phyloP scores from a whole-genome alignment of 2,888 invertebrate species.

The Troglohyphantes excavatus region DNA sequence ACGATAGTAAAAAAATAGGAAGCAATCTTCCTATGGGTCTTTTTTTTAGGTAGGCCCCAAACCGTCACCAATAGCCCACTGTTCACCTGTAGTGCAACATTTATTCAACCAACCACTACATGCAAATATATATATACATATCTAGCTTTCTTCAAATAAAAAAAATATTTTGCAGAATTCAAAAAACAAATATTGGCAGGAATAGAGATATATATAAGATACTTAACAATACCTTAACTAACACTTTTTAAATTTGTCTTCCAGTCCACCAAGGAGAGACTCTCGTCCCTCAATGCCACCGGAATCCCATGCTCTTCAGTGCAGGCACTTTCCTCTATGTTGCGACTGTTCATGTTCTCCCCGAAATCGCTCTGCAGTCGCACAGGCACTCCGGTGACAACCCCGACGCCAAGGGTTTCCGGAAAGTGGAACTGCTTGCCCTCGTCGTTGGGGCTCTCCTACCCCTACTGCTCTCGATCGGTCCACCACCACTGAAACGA shows the following conservation, averaged over 20 bases:
- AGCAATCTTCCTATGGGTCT: too few relatives aligned
- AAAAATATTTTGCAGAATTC: too few relatives aligned
- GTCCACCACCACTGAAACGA: constrained; percentile 90
- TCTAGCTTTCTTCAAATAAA: too few relatives aligned
- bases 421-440: constrained; percentile 89
- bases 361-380: constrained; percentile 87
- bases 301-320: constrained; percentile 98
- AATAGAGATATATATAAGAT: too few relatives aligned
- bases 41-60: too few relatives aligned
- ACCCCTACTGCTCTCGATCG: constrained; percentile 94
- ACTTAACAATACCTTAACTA: too few relatives aligned
- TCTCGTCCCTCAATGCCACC: constrained; percentile 94
- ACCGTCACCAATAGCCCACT: too few relatives aligned
- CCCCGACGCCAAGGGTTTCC: constrained; percentile 85
- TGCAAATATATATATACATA: too few relatives aligned
- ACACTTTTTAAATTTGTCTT: neutral
- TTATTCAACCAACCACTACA: too few relatives aligned
- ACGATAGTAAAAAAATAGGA: too few relatives aligned
- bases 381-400: constrained; percentile 66
- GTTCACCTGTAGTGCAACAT: too few relatives aligned
- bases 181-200: too few relatives aligned
- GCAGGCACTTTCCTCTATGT: constrained; percentile 99
- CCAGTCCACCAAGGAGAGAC: constrained; percentile 94
- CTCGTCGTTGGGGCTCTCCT: constrained; percentile 93
- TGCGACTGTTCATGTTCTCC: constrained; percentile 98